A percentile compares a stretch with the other conserved stretches of the same genome.
phyloP scores from a whole-genome alignment of 1,140 invertebrate species.

The Nylanderia fulva region DNA sequence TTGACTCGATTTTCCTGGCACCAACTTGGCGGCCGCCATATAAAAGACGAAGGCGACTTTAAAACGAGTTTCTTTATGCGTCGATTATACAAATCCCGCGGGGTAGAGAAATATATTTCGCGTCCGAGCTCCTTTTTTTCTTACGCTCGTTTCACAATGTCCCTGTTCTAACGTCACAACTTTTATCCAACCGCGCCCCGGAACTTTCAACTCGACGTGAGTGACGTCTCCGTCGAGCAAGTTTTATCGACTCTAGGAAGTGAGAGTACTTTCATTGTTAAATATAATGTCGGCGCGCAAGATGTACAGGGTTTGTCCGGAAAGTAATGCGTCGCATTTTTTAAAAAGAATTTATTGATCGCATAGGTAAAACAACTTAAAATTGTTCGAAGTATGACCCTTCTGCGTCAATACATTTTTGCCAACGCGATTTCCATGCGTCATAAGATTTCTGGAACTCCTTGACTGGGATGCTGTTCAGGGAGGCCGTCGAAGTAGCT shows the following conservation, averaged over 20 bases:
- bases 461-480: too few species aligned
- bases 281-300: slow-evolving; percentile 38
- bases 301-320: too few species aligned
- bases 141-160: background rate
- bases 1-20: slow-evolving; percentile 36
- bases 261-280: slow-evolving; percentile 44
- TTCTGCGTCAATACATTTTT: too few species aligned
- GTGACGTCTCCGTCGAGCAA: slow-evolving; percentile 44
- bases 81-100: slow-evolving; percentile 52
- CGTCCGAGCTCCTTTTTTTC: slow-evolving; percentile 13
- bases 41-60: slow-evolving; percentile 43
- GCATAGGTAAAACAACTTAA: too few species aligned
- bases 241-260: slow-evolving; percentile 53
- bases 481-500: too few species aligned
- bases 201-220: slow-evolving; percentile 42
- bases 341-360: too few species aligned
- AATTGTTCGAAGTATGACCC: too few species aligned
- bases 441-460: too few species aligned
- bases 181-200: slow-evolving; percentile 22
- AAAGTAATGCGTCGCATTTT: too few species aligned
- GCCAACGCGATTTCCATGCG: too few species aligned
- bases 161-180: slow-evolving; percentile 38
- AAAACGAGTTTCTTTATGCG: slow-evolving; percentile 55
- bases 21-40: background rate
- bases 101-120: slow-evolving; percentile 25